These are phyloP conservation scores for Xerus rutilus DNA, from an alignment of 2,797 vertebrate species.

Conservation along the genomic window DNA sequence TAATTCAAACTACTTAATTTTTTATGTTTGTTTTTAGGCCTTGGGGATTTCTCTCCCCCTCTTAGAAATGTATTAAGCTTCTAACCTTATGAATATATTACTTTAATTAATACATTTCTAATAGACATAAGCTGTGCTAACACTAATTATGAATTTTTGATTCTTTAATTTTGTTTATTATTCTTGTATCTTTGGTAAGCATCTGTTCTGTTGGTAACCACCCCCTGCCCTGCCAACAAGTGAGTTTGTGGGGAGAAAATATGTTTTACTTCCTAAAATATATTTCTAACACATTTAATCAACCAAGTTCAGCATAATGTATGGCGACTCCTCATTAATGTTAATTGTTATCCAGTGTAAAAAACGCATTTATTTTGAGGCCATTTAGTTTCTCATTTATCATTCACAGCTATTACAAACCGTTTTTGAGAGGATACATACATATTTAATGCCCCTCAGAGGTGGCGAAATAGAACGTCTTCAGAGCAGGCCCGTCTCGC, in stretches of 20 bases:
- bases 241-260: constrained; percentile 20
- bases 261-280: constrained; percentile 55
- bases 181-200: neutral
- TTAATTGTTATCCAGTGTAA: constrained; percentile 70
- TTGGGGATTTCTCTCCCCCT: neutral
- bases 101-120: constrained; percentile 67
- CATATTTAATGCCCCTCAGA: constrained; percentile 50
- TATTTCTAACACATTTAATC: constrained; percentile 23
- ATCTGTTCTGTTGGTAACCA: neutral
- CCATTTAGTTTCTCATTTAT: constrained; percentile 69
- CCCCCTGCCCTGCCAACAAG: neutral
- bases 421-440: constrained; percentile 14
- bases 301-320: neutral
- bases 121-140: neutral
- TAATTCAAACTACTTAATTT: constrained; percentile 29
- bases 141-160: constrained; percentile 30
- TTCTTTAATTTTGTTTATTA: constrained; percentile 47
- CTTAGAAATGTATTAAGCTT: neutral
- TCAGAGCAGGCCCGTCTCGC: neutral
- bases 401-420: constrained; percentile 49
- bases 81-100: constrained; percentile 40
- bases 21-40: constrained; percentile 58
- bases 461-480: neutral
- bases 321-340: constrained; percentile 55
- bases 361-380: constrained; percentile 72